phyloP scores from a whole-genome alignment of 2,797 vertebrate species.

The Lates japonicus region DNA sequence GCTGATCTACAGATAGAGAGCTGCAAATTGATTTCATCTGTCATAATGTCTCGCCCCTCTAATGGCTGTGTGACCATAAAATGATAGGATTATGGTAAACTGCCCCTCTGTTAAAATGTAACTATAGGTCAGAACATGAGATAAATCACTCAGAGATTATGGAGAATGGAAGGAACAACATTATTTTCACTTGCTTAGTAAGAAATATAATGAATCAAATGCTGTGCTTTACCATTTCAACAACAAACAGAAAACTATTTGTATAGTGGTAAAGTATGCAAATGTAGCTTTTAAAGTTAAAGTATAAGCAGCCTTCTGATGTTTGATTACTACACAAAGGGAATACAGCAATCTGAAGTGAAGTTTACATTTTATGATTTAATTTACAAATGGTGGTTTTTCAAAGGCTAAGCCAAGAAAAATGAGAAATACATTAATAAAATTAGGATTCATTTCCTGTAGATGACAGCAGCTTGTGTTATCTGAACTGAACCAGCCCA shows the following conservation, averaged over 20 bases:
- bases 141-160: background rate
- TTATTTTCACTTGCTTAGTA: background rate
- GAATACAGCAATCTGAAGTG: no score
- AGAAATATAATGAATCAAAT: background rate
- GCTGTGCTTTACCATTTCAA: background rate
- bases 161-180: background rate
- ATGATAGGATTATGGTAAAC: slow-evolving; percentile 17
- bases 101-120: slow-evolving; percentile 48
- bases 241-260: background rate
- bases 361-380: no score
- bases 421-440: no score
- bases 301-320: background rate
- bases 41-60: background rate
- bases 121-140: slow-evolving; percentile 14
- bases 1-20: background rate
- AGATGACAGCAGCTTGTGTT: no score
- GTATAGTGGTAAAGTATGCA: background rate
- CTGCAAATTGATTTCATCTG: slow-evolving; percentile 11
- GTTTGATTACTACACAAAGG: background rate
- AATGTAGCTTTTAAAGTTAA: background rate
- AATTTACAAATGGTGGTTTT: no score
- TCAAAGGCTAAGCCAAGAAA: background rate
- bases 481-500: no score
- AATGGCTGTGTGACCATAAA: slow-evolving; percentile 43
- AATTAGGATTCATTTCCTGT: no score